Evolutionary conservation across 1,140 invertebrate species (phyloP).

Genomic region (Calephelis nemesis): DNA sequence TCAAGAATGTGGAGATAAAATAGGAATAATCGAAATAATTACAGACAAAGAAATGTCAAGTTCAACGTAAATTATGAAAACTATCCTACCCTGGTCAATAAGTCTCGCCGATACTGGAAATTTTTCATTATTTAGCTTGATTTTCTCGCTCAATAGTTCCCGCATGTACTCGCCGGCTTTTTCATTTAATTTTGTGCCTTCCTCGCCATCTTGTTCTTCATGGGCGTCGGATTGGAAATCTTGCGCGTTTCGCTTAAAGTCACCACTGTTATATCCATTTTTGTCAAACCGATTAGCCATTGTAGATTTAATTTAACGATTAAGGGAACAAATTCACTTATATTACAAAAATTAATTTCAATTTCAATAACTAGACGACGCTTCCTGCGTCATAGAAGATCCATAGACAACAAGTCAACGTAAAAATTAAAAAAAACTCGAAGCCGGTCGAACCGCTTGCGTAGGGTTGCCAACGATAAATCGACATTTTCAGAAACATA

Average conservation of each 20-base stretch:
- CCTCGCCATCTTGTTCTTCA: conserved; percentile 77
- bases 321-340: not conserved
- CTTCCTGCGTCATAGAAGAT: conserved; percentile 12
- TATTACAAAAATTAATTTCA: not conserved
- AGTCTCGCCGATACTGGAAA: conserved; percentile 85
- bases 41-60: not conserved
- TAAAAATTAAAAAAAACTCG: too few relatives aligned
- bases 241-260: conserved; percentile 78
- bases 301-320: conserved; percentile 20
- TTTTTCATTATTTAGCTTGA: conserved; percentile 84
- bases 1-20: too few relatives aligned
- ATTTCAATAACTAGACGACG: conserved; percentile 6
- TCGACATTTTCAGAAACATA: too few relatives aligned
- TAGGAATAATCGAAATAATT: too few relatives aligned
- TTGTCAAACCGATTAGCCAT: conserved; percentile 66
- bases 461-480: too few relatives aligned
- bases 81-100: conserved; percentile 84
- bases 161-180: conserved; percentile 88
- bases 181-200: conserved; percentile 76
- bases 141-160: conserved; percentile 87
- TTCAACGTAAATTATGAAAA: conserved; percentile 11
- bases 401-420: conserved; percentile 9
- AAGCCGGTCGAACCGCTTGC: too few relatives aligned
- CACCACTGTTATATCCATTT: conserved; percentile 78
- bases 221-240: conserved; percentile 41